A percentile compares a stretch with the other conserved stretches of the same genome.
These are phyloP conservation scores for Calliphora vomitoria DNA, from an alignment of 2,888 invertebrate species.

Conservation along the genomic window DNA sequence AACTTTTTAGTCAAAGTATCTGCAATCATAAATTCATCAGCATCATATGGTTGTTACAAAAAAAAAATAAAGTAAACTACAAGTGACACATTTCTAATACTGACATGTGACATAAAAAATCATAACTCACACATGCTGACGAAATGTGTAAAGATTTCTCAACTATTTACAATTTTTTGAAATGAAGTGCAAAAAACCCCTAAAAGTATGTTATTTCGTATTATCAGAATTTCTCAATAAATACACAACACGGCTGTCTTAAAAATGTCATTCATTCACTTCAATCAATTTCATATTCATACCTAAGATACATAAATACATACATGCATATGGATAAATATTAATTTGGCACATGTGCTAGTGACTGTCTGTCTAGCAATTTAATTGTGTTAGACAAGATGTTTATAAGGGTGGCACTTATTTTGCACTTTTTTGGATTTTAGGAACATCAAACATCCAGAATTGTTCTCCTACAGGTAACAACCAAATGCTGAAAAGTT, in stretches of 20 bases:
- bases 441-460: too few species aligned
- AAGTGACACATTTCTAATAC: constrained; percentile 38
- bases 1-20: not conserved
- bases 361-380: constrained; percentile 31
- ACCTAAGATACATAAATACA: not conserved
- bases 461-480: too few species aligned
- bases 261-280: constrained; percentile 35
- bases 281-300: constrained; percentile 54
- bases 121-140: too few species aligned
- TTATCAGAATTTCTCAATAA: not conserved
- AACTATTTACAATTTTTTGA: not conserved
- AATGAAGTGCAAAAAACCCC: not conserved
- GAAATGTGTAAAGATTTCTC: too few species aligned
- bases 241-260: not conserved
- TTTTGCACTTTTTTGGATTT: too few species aligned
- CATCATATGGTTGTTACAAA: not conserved
- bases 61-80: not conserved
- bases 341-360: constrained; percentile 36
- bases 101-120: constrained; percentile 29
- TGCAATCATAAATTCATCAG: constrained; percentile 18
- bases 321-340: constrained; percentile 20
- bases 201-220: not conserved
- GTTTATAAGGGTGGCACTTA: not conserved
- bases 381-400: constrained; percentile 35
- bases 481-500: too few species aligned